Evolutionary conservation across 2,888 invertebrate genomes (phyloP).

Genomic region (Nemotelus pantherinus): DNA sequence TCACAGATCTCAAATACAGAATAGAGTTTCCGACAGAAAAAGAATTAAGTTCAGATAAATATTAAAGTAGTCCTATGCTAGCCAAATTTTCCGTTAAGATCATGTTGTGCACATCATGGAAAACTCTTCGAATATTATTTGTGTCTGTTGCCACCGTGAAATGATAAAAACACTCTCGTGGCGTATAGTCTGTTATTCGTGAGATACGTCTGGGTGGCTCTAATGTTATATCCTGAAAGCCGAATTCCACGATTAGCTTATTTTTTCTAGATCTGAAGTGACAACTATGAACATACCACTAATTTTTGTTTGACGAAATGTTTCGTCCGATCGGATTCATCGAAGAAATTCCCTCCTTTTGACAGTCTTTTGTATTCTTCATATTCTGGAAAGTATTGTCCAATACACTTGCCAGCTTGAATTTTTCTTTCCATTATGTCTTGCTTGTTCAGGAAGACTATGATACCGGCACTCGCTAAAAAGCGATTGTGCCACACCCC

Average conservation of each 20-base stretch:
- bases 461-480: conserved; percentile 77
- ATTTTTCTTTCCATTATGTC: conserved; percentile 79
- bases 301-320: conserved; percentile 75
- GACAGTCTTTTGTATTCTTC: conserved; percentile 65
- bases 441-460: conserved; percentile 85
- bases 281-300: conserved; percentile 65
- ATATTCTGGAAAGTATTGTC: conserved; percentile 75
- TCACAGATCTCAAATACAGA: conserved; percentile 42
- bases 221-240: conserved; percentile 68
- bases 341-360: conserved; percentile 66
- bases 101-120: conserved; percentile 78
- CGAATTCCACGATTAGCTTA: too few species aligned
- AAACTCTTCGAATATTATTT: conserved; percentile 76
- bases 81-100: conserved; percentile 67
- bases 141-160: conserved; percentile 81
- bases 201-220: conserved; percentile 65
- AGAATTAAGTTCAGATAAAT: not conserved
- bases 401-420: conserved; percentile 71
- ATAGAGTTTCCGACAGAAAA: conserved; percentile 9
- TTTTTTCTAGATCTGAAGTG: too few species aligned
- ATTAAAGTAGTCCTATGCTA: conserved; percentile 62
- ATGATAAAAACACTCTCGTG: conserved; percentile 76
- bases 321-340: conserved; percentile 74
- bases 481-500: conserved; percentile 80
- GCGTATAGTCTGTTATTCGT: conserved; percentile 61